Evolutionary conservation across 2,113 vertebrate species (phyloP).

Genomic region (Cinclus mexicanus): DNA sequence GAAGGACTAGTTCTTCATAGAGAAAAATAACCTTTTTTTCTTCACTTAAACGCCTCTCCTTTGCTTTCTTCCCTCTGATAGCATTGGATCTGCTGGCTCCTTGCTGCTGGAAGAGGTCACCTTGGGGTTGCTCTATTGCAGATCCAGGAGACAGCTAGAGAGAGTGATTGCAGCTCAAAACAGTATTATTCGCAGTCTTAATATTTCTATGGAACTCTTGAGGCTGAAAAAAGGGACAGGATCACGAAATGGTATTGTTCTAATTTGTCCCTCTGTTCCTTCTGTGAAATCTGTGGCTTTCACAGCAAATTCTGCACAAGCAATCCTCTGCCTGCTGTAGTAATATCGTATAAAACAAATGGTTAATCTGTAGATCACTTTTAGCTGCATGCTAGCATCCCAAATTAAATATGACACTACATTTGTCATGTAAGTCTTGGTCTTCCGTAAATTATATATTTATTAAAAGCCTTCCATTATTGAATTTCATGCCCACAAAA

Average conservation of each 20-base stretch:
- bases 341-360: neutral
- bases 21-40: neutral
- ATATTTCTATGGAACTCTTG: conserved; percentile 42
- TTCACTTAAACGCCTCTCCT: neutral
- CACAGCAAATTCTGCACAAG: neutral
- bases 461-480: conserved; percentile 69
- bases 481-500: conserved; percentile 64
- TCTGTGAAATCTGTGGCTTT: neutral
- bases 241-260: neutral
- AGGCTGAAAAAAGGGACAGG: neutral
- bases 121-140: conserved; percentile 12
- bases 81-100: neutral
- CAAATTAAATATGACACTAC: conserved; percentile 65
- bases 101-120: conserved; percentile 34
- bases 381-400: conserved; percentile 50
- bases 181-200: conserved; percentile 24
- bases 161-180: conserved; percentile 39
- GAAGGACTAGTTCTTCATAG: neutral
- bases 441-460: conserved; percentile 55
- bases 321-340: neutral
- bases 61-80: neutral
- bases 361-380: conserved; percentile 60
- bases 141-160: conserved; percentile 3
- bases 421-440: conserved; percentile 64
- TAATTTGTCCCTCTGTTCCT: conserved; percentile 9